These are phyloP conservation scores for Acinonyx jubatus DNA, from an alignment of 2,113 vertebrate genomes.

Conservation along the genomic window DNA sequence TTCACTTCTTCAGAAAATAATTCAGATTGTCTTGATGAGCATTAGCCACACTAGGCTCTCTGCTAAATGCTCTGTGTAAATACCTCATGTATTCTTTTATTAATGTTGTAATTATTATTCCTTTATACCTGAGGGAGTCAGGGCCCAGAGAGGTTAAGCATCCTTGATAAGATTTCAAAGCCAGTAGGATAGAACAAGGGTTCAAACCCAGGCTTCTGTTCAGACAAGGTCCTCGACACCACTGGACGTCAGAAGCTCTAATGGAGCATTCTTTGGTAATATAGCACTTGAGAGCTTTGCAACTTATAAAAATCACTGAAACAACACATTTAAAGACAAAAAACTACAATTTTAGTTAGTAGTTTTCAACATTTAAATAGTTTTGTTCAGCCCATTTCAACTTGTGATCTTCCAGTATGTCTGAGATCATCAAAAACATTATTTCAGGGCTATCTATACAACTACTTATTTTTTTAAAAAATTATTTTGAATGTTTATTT, in stretches of 20 bases:
- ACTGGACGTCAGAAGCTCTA: background rate
- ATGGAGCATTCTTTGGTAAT: background rate
- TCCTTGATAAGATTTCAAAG: background rate
- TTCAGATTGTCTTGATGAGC: background rate
- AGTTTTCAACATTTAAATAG: conserved; percentile 8
- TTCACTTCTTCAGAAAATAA: conserved; percentile 29
- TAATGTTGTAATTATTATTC: background rate
- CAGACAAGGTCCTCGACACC: background rate
- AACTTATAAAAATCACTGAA: background rate
- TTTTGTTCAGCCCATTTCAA: background rate
- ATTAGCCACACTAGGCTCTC: background rate
- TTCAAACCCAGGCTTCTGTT: background rate
- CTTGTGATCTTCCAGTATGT: background rate
- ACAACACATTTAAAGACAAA: background rate
- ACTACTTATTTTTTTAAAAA: background rate
- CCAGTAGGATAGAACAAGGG: background rate
- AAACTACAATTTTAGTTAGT: background rate
- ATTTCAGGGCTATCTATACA: background rate
- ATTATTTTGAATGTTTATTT: too few species aligned
- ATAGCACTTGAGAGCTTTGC: background rate
- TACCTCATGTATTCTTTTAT: background rate
- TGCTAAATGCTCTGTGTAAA: background rate
- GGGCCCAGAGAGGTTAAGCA: background rate
- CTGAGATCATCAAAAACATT: conserved; percentile 11
- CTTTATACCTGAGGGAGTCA: background rate